These are phyloP conservation scores for Spinibarbus caldwelli DNA, from an alignment of 2,797 vertebrate genomes.

Conservation along the genomic window DNA sequence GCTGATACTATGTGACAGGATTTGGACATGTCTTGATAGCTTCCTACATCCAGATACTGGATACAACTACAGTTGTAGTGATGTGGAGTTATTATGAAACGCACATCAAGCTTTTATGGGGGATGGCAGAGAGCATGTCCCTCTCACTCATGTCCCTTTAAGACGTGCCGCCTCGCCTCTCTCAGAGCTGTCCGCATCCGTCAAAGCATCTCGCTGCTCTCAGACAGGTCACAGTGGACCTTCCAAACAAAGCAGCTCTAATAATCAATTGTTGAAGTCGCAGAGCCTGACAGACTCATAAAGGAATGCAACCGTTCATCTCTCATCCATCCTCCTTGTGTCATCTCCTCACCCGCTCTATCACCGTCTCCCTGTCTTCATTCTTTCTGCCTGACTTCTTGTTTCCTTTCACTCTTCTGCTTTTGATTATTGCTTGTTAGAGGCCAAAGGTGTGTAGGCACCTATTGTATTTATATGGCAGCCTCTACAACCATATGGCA, in stretches of 20 bases:
- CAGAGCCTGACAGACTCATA: constrained; percentile 53
- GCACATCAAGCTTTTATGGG: not conserved
- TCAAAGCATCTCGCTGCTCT: constrained; percentile 22
- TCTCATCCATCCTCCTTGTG: constrained; percentile 50
- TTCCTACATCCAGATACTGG: not conserved
- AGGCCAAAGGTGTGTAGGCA: not conserved
- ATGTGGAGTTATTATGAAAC: not conserved
- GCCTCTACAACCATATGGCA: not conserved
- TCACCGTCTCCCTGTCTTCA: constrained; percentile 14
- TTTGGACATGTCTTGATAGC: constrained; percentile 1
- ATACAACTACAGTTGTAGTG: not conserved
- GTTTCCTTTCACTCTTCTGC: constrained; percentile 25
- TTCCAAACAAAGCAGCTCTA: constrained; percentile 50
- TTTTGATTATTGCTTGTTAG: constrained; percentile 32
- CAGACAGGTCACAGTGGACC: constrained; percentile 42
- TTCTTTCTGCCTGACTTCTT: constrained; percentile 13
- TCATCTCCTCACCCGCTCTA: constrained; percentile 38
- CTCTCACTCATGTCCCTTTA: constrained; percentile 18
- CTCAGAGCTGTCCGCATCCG: constrained; percentile 44
- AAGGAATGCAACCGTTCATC: constrained; percentile 49
- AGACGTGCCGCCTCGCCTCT: constrained; percentile 8
- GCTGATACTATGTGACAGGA: not conserved
- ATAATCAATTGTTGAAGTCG: constrained; percentile 59
- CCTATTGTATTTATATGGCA: not conserved
- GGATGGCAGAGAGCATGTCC: constrained; percentile 8